A percentile compares a stretch with the other conserved stretches of the same genome.
Evolutionary conservation across 1,140 invertebrate species (phyloP).

Genomic region (Nasonia vitripennis): DNA sequence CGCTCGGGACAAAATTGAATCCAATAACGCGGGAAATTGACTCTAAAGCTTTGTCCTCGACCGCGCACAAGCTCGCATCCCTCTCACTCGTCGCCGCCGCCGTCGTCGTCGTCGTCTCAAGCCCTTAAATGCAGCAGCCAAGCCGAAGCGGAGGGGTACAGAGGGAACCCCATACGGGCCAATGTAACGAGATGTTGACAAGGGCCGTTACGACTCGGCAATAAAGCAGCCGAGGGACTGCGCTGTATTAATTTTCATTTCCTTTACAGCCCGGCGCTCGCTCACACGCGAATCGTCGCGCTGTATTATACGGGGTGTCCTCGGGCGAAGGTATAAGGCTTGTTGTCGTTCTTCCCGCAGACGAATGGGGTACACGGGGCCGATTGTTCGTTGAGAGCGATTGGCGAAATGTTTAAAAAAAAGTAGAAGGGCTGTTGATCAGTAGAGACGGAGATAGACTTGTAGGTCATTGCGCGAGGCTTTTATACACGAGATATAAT

Average conservation of each 20-base stretch:
- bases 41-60: conserved; percentile 39
- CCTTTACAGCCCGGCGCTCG: conserved; percentile 20
- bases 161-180: background rate
- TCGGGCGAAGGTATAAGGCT: background rate
- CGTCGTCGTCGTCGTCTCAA: background rate
- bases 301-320: background rate
- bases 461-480: too few relatives aligned
- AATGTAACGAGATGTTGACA: conserved; percentile 46
- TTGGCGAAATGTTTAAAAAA: too few relatives aligned
- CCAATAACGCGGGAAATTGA: conserved; percentile 45
- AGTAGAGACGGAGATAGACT: too few relatives aligned
- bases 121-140: conserved; percentile 17
- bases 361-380: background rate
- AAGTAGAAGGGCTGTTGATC: too few relatives aligned
- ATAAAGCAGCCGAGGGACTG: conserved; percentile 32
- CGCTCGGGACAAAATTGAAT: conserved; percentile 39
- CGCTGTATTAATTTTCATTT: conserved; percentile 48
- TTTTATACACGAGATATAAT: background rate
- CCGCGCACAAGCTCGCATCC: background rate
- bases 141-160: background rate
- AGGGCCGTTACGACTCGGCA: conserved; percentile 32
- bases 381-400: too few relatives aligned
- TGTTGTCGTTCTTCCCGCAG: background rate
- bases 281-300: background rate
- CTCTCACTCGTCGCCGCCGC: background rate